Conservation (phyloP, 2,888 invertebrate species). For the Chamaedrilus cognettii region DNA sequence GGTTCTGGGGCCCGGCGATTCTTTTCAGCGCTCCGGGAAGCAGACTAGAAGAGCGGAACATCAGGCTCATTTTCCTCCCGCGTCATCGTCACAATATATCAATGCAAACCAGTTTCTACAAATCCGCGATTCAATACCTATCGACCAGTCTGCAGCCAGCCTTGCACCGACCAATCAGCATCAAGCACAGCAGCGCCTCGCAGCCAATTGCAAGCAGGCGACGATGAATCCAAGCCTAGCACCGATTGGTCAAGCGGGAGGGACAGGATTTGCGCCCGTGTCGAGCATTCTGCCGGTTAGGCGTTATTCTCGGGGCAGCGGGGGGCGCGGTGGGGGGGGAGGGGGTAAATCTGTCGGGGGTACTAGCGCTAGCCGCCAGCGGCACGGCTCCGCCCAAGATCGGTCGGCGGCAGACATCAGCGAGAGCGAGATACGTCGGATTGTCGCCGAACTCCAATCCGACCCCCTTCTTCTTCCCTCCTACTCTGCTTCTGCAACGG, state of each 20-base stretch:
- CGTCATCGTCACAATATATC: too few relatives aligned
- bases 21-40: too few relatives aligned
- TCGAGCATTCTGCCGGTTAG: neutral
- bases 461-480: neutral
- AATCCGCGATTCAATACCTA: neutral
- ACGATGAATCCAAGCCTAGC: neutral
- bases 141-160: neutral
- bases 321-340: neutral
- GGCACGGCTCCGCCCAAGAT: neutral
- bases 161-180: neutral
- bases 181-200: neutral
- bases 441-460: neutral
- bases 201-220: neutral
- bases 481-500: neutral
- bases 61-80: neutral
- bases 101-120: too few relatives aligned
- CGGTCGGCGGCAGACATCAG: too few relatives aligned
- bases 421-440: neutral
- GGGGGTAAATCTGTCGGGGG: neutral
- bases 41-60: neutral
- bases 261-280: neutral
- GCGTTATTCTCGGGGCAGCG: too few relatives aligned
- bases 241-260: neutral
- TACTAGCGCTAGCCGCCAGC: neutral
- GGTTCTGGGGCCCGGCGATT: too few relatives aligned